These are phyloP conservation scores for Agrilus biguttatus DNA, from an alignment of 2,888 invertebrate genomes.

Conservation along the genomic window DNA sequence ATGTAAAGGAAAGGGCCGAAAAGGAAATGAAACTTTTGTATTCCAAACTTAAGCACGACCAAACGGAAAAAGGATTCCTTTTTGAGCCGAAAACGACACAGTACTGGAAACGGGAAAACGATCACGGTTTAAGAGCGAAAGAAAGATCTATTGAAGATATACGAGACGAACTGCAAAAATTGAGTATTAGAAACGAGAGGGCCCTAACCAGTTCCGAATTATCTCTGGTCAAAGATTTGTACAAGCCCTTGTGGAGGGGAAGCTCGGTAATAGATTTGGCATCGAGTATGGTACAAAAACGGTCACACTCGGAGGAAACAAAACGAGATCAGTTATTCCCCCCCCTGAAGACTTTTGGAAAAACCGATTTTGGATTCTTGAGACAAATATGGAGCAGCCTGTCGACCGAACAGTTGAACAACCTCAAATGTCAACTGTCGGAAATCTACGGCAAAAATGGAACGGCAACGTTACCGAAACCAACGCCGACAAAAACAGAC, in stretches of 20 bases:
- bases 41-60: conserved; percentile 59
- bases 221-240: conserved; percentile 46
- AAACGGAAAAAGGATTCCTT: conserved; percentile 70
- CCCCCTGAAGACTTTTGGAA: conserved; percentile 20
- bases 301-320: conserved; percentile 32
- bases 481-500: conserved; percentile 2
- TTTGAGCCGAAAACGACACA: conserved; percentile 64
- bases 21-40: conserved; percentile 66
- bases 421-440: conserved; percentile 62
- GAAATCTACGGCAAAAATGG: conserved; percentile 57
- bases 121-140: conserved; percentile 63
- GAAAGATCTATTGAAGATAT: conserved; percentile 82
- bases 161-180: conserved; percentile 49
- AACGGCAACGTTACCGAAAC: conserved; percentile 4
- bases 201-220: conserved; percentile 30
- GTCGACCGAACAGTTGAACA: conserved; percentile 69
- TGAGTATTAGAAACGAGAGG: conserved; percentile 35
- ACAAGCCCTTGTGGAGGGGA: conserved; percentile 73
- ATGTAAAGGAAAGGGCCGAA: conserved; percentile 67
- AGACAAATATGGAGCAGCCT: conserved; percentile 70
- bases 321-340: conserved; percentile 19
- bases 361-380: conserved; percentile 46
- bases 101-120: conserved; percentile 62
- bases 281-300: conserved; percentile 49
- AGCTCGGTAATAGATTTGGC: conserved; percentile 71